Conservation (phyloP, 2,797 vertebrate species). For the Catharus ustulatus region DNA sequence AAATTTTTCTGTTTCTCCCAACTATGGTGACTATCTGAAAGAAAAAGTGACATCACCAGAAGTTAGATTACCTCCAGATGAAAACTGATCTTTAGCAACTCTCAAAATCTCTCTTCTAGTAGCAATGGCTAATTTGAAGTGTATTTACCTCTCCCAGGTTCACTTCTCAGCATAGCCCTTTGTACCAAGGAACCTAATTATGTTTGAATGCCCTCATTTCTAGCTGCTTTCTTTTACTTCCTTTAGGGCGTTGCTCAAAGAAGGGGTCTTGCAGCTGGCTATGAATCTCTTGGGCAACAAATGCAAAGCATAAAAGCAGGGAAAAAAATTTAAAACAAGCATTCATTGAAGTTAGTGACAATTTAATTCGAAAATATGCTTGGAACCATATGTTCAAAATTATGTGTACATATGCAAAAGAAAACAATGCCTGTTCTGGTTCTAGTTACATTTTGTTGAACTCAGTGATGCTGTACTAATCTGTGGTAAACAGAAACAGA, state of each 20-base stretch:
- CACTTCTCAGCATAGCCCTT: background rate
- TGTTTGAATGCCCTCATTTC: background rate
- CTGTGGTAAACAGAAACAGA: background rate
- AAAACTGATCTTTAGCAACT: background rate
- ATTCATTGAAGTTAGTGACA: background rate
- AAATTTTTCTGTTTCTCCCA: background rate
- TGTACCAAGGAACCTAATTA: background rate
- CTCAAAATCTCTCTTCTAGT: background rate
- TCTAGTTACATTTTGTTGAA: slow-evolving; percentile 10
- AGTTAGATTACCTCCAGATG: background rate
- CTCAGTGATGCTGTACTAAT: background rate
- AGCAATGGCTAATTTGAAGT: background rate
- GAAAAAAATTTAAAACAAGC: background rate
- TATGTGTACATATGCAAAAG: background rate
- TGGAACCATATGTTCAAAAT: slow-evolving; percentile 11
- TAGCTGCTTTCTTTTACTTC: background rate
- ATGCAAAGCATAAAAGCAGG: background rate
- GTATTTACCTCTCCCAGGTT: background rate
- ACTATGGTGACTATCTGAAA: background rate
- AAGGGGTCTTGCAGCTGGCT: background rate
- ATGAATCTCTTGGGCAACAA: background rate
- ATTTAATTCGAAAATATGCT: background rate
- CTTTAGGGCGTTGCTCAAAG: background rate
- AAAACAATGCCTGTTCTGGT: slow-evolving; percentile 4
- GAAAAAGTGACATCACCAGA: background rate